A percentile compares a stretch with the other conserved stretches of the same genome.
Conservation (phyloP, 2,797 vertebrate species). For the Sebastes variabilis region DNA sequence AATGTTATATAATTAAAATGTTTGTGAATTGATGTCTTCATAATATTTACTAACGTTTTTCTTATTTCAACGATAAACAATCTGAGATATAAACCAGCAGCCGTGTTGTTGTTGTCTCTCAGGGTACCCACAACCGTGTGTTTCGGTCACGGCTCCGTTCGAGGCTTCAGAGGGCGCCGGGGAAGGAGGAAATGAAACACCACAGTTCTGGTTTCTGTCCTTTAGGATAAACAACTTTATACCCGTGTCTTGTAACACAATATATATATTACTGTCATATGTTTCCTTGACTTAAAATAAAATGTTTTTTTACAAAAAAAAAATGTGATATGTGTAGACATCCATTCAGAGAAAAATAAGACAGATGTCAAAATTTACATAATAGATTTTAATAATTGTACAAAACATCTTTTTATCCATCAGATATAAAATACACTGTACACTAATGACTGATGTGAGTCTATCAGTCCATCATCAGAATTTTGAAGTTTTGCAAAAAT, state of each 20-base stretch:
- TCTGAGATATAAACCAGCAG: background rate
- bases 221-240: background rate
- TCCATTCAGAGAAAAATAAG: slow-evolving; percentile 6
- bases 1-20: background rate
- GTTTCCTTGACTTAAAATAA: slow-evolving; percentile 22
- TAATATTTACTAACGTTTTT: background rate
- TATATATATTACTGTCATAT: background rate
- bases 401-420: slow-evolving; percentile 57
- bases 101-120: slow-evolving; percentile 23
- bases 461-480: slow-evolving; percentile 39
- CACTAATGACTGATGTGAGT: slow-evolving; percentile 44
- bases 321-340: rapidly evolving
- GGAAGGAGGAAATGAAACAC: slow-evolving; percentile 78
- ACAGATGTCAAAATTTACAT: slow-evolving; percentile 12
- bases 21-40: background rate
- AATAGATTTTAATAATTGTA: slow-evolving; percentile 70
- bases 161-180: slow-evolving; percentile 82
- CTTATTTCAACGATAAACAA: background rate
- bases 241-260: background rate
- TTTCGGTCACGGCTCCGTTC: slow-evolving; percentile 86
- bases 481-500: slow-evolving; percentile 69
- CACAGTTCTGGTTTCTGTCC: background rate
- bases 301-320: background rate
- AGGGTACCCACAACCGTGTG: slow-evolving; percentile 86
- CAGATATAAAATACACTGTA: slow-evolving; percentile 71